Conservation (phyloP, 2,888 invertebrate species). For the Entomobrya proxima region DNA sequence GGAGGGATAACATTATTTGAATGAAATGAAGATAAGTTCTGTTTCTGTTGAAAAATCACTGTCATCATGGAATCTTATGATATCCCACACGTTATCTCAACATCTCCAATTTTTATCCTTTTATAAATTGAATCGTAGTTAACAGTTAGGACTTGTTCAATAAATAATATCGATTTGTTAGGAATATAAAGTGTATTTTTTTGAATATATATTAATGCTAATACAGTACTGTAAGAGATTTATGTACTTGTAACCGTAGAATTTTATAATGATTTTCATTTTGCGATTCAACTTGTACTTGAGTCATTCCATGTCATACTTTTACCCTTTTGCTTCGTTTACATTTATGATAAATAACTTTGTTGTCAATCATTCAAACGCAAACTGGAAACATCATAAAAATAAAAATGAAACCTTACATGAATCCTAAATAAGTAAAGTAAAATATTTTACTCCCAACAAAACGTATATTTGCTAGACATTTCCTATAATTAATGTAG, state of each 20-base stretch:
- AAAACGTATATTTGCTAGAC: no score
- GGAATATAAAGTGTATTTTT: neutral
- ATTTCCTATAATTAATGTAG: no score
- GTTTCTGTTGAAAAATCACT: constrained; percentile 5
- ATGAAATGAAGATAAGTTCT: constrained; percentile 21
- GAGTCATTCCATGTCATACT: constrained; percentile 34
- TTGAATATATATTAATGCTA: neutral
- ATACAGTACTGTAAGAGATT: neutral
- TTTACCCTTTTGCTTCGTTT: neutral
- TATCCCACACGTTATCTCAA: neutral
- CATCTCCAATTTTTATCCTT: no score
- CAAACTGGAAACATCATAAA: no score
- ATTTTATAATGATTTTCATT: neutral
- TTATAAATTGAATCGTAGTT: no score
- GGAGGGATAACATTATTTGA: constrained; percentile 6
- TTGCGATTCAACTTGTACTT: constrained; percentile 50
- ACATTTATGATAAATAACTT: neutral
- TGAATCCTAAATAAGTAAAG: no score
- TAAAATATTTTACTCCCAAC: no score
- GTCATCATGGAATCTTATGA: neutral
- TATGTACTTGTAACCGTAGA: neutral
- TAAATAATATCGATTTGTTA: constrained; percentile 7
- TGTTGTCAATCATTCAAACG: neutral
- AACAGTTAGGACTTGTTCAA: neutral
- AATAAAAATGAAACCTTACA: no score